Conservation (phyloP, 1,140 invertebrate genomes). For the Macrobrachium nipponense region DNA sequence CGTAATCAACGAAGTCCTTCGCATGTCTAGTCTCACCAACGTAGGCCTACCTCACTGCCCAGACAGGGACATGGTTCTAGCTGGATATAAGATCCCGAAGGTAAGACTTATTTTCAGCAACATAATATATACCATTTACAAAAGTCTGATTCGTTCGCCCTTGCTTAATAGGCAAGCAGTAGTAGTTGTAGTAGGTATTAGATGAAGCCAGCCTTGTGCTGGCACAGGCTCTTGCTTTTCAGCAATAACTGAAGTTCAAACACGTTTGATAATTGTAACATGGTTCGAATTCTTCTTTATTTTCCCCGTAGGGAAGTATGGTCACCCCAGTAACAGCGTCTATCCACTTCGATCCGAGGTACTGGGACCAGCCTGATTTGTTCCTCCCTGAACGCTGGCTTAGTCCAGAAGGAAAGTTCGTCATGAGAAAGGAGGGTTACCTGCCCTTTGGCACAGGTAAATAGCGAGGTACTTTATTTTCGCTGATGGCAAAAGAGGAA, state of each 20-base stretch:
- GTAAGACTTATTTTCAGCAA: slow-evolving; percentile 71
- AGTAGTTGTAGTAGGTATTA: too few relatives aligned
- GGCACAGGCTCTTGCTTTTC: too few relatives aligned
- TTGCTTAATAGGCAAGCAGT: too few relatives aligned
- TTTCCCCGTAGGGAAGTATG: slow-evolving; percentile 69
- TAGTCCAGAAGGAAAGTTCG: slow-evolving; percentile 74
- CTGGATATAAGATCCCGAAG: slow-evolving; percentile 73
- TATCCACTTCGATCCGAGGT: slow-evolving; percentile 79
- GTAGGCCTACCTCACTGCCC: slow-evolving; percentile 86
- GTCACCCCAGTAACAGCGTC: slow-evolving; percentile 89
- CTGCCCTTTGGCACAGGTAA: slow-evolving; percentile 23
- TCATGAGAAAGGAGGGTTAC: slow-evolving; percentile 8
- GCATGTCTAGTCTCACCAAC: slow-evolving; percentile 85
- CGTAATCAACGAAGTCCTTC: slow-evolving; percentile 85
- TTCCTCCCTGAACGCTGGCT: slow-evolving; percentile 82
- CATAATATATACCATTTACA: too few relatives aligned
- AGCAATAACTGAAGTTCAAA: too few relatives aligned
- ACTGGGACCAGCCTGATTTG: slow-evolving; percentile 79
- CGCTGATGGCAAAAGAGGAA: too few relatives aligned
- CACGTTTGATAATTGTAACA: too few relatives aligned
- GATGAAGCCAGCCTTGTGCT: too few relatives aligned
- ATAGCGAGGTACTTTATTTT: too few relatives aligned
- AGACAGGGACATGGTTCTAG: slow-evolving; percentile 79
- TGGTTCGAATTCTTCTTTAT: not conserved
- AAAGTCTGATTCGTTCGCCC: too few relatives aligned